Conservation (phyloP, 2,113 vertebrate genomes). For the Ascaphus truei region DNA sequence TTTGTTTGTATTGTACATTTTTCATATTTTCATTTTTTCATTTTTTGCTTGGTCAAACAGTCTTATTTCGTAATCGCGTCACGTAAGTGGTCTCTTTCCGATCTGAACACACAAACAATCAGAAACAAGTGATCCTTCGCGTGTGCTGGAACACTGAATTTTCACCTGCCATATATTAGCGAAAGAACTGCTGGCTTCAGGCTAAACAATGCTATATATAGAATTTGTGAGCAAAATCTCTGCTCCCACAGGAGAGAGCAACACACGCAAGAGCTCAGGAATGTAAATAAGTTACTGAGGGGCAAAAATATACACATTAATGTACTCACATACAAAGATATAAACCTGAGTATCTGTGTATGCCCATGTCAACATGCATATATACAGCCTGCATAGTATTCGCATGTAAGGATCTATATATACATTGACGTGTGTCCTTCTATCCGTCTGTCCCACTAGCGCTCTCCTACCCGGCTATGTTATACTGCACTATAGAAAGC, state of each 20-base stretch:
- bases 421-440: too few relatives aligned
- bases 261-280: not conserved
- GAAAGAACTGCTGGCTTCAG: conserved; percentile 17
- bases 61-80: not conserved
- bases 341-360: too few relatives aligned
- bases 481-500: too few relatives aligned
- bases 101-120: conserved; percentile 29
- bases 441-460: too few relatives aligned
- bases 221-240: conserved; percentile 15
- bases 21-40: conserved; percentile 10
- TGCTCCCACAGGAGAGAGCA: conserved; percentile 17
- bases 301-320: not conserved
- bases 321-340: not conserved
- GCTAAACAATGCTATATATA: conserved; percentile 33
- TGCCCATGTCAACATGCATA: too few relatives aligned
- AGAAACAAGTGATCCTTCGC: conserved; percentile 14
- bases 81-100: conserved; percentile 2
- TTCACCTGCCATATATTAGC: conserved; percentile 30
- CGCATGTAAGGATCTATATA: too few relatives aligned
- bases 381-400: too few relatives aligned
- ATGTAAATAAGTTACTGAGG: conserved; percentile 27
- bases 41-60: not conserved
- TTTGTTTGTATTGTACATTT: conserved; percentile 1
- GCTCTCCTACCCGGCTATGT: too few relatives aligned
- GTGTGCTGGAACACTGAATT: conserved; percentile 13